Evolutionary conservation across 2,888 invertebrate genomes (phyloP), one percentile per base, ranked within the genome.

Genomic region (Chloroclystis v-ata): DNA sequence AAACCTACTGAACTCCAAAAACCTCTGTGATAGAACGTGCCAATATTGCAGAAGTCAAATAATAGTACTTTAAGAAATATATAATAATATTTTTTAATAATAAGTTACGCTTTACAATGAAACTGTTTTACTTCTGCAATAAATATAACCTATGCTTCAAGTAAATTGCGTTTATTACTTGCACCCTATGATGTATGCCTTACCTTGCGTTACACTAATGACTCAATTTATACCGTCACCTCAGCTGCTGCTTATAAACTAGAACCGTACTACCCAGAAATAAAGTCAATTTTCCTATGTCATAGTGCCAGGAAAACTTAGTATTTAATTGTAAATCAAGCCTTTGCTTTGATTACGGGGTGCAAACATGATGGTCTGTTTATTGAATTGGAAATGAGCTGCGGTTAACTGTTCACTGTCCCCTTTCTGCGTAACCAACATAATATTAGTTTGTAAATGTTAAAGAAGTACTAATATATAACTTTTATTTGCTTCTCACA

Each of bases 131-230:
- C 39, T 28, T 35, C 12, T 33, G 14, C 20, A 28, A 8, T 37
- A 26, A 29, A 38, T 33, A 12, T 24, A 28, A 38, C 32, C 33
- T 24, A 35, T 43, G 69, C 67, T 68, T 57, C 53, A 60, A 67
- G 72, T 69, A 78, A 79, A 79, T 79, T 77, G 74, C 73, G 76
- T 78, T 80, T 75, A 78, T 79, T 69, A 73, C 67, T 61, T 69
- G 70, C 71, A 72, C 74, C 73, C 78, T 78, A 72, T 74, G 72
- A 76, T 68, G 73, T 67, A 77, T 76, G 74, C 43, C 72, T 69
- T 78, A 74, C 76, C 72, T 77, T 65, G 60, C 67, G 72, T 74
- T 74, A 66, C 75, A 67, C 62, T 81, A 80, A 81, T 79, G 75
- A 80, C 75, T 81, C 75, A 80, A 81, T 82, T 82, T 68, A 69